Conservation (phyloP, 2,888 invertebrate genomes). For the Polymixis flavicincta region DNA sequence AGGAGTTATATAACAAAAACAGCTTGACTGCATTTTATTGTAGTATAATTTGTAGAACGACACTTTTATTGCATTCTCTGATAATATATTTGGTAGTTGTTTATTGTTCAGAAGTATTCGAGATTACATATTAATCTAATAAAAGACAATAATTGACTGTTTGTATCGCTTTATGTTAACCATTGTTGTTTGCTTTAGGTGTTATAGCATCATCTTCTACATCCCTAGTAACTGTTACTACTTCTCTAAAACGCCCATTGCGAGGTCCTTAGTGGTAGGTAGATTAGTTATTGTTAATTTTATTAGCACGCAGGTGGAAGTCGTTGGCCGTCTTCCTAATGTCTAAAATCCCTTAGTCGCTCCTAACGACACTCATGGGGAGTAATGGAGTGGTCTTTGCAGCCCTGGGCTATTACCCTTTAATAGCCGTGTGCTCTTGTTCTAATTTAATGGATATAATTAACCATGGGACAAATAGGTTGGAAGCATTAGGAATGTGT, state of each 20-base stretch:
- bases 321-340: slow-evolving; percentile 43
- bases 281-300: slow-evolving; percentile 53
- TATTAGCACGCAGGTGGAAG: slow-evolving; percentile 52
- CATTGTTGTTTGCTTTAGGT: neutral
- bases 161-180: neutral
- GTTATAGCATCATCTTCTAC: neutral
- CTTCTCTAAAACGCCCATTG: slow-evolving; percentile 6
- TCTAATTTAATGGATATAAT: slow-evolving; percentile 48
- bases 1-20: slow-evolving; percentile 50
- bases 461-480: slow-evolving; percentile 45
- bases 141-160: neutral
- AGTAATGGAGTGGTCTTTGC: slow-evolving; percentile 53
- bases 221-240: neutral
- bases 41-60: slow-evolving; percentile 56
- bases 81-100: slow-evolving; percentile 56
- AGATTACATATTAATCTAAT: slow-evolving; percentile 11
- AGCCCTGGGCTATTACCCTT: slow-evolving; percentile 53
- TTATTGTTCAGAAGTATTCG: slow-evolving; percentile 45
- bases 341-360: slow-evolving; percentile 59
- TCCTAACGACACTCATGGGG: slow-evolving; percentile 53
- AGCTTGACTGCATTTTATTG: slow-evolving; percentile 58
- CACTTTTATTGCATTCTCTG: slow-evolving; percentile 57
- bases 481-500: slow-evolving; percentile 30
- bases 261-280: slow-evolving; percentile 1
- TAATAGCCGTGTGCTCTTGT: slow-evolving; percentile 51